These are phyloP conservation scores for Antigone vipio DNA, from an alignment of 2,113 vertebrate species.

Conservation along the genomic window DNA sequence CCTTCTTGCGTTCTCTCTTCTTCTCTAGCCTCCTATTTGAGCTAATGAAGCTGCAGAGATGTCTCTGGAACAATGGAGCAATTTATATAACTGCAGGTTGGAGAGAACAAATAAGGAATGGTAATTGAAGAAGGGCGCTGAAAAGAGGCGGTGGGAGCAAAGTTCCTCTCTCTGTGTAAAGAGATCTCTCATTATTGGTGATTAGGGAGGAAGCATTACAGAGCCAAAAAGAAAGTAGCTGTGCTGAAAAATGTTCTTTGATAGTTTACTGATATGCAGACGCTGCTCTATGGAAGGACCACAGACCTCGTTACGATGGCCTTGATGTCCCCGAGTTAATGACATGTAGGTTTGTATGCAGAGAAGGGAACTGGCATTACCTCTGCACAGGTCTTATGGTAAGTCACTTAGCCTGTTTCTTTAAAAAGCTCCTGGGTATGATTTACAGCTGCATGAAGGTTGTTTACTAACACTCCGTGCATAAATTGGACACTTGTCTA, in stretches of 20 bases:
- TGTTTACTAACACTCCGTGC: not conserved
- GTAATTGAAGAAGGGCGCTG: not conserved
- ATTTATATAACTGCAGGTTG: slow-evolving; percentile 38
- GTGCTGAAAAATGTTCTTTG: not conserved
- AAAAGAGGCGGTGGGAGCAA: not conserved
- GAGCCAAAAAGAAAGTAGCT: not conserved
- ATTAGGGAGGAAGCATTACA: slow-evolving; percentile 14
- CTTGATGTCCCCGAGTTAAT: not conserved
- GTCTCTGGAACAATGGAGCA: slow-evolving; percentile 31
- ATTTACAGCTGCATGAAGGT: not conserved
- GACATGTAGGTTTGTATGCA: not conserved
- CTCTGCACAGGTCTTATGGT: not conserved
- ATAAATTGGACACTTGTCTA: not conserved
- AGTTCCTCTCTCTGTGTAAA: not conserved
- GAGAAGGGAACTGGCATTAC: not conserved
- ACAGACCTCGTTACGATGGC: not conserved
- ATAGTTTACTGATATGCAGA: not conserved
- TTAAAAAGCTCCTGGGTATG: not conserved
- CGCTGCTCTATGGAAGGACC: not conserved
- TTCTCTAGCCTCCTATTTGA: not conserved
- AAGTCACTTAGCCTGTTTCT: not conserved
- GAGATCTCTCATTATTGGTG: slow-evolving; percentile 10
- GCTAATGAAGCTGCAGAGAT: slow-evolving; percentile 34
- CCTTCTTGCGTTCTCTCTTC: not conserved
- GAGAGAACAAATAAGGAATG: not conserved